phyloP scores from a whole-genome alignment of 2,888 invertebrate genomes.

The Troides helena region DNA sequence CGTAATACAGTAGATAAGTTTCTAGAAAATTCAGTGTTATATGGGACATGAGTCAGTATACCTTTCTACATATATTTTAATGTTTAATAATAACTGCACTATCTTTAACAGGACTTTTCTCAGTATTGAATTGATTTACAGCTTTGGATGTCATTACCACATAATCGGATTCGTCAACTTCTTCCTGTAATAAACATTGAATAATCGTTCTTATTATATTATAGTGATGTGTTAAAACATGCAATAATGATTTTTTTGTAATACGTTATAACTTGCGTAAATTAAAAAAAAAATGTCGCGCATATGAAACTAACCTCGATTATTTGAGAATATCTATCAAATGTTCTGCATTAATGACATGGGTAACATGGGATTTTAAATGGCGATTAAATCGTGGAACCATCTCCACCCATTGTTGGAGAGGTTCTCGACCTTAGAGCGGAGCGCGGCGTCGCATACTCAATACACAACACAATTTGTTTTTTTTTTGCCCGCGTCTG shows the following conservation, averaged over 20 bases:
- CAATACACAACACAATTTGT: slow-evolving; percentile 53
- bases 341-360: slow-evolving; percentile 20
- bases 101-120: not conserved
- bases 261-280: not conserved
- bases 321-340: slow-evolving; percentile 2
- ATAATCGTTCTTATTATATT: not conserved
- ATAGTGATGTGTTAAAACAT: not conserved
- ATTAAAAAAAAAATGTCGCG: not conserved
- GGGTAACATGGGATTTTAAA: slow-evolving; percentile 36
- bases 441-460: slow-evolving; percentile 52
- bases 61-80: not conserved
- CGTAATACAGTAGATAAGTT: not conserved
- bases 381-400: slow-evolving; percentile 51
- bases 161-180: not conserved
- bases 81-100: not conserved
- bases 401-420: slow-evolving; percentile 58
- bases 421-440: slow-evolving; percentile 63
- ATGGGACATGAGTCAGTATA: too few relatives aligned
- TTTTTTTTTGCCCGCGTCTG: slow-evolving; percentile 46
- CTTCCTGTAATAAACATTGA: not conserved
- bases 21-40: too few relatives aligned
- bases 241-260: not conserved
- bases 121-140: not conserved
- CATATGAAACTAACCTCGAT: not conserved
- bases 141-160: not conserved